Conservation (phyloP, 2,797 vertebrate species). For the Sebastes dallii region DNA sequence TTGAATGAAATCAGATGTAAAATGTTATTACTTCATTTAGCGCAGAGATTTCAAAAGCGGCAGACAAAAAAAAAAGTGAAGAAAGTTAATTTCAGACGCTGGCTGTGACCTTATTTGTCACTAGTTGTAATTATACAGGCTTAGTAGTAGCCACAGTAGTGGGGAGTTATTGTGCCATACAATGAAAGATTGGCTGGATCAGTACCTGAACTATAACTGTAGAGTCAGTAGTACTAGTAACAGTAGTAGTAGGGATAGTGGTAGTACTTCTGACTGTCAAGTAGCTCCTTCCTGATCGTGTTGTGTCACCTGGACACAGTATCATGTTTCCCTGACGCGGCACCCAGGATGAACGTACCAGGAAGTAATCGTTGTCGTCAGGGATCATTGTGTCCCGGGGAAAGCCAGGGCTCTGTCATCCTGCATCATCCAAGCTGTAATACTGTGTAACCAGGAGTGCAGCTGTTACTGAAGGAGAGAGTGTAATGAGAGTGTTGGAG, state of each 20-base stretch:
- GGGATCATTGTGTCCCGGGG: constrained; percentile 13
- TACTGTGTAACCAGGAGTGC: background rate
- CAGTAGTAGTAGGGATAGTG: background rate
- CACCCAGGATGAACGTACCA: background rate
- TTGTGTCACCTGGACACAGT: constrained; percentile 19
- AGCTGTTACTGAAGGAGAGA: background rate
- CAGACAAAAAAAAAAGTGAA: no score
- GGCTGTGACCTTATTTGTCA: background rate
- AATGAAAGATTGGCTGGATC: background rate
- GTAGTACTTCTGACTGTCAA: background rate
- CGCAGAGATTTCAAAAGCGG: no score
- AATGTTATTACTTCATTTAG: no score
- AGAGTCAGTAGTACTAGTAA: background rate
- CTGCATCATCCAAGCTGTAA: background rate
- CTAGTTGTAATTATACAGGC: background rate
- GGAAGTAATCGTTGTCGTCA: constrained; percentile 47
- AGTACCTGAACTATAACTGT: background rate
- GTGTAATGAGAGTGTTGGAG: background rate
- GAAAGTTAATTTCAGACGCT: no score
- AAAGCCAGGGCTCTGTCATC: background rate
- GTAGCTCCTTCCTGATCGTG: constrained; percentile 2
- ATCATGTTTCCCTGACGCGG: constrained; percentile 47
- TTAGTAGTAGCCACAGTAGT: no score
- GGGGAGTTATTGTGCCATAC: background rate
- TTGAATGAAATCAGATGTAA: no score